Evolutionary conservation across 2,113 vertebrate genomes (phyloP), one percentile per base, ranked within the genome.

Genomic region (Pelusios castaneus): DNA sequence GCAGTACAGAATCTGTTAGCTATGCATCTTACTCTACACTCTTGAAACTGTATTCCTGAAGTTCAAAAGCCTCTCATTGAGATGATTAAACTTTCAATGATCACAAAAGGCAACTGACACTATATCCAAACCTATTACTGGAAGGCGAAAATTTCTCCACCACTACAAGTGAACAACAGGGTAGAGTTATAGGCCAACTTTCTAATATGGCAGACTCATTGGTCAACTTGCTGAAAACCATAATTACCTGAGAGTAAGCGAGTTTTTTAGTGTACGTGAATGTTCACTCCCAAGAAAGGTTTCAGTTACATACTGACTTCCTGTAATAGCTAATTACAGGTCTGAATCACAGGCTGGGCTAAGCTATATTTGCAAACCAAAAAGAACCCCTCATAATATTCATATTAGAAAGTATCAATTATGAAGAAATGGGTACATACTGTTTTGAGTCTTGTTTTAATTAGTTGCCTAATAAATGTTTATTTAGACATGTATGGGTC

Each of bases 281-380:
- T 38, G 41, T 80, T 89, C 81, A 75, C 19, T 77, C 82, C 21
- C 51, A 63, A 16, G 0, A 55, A 63, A 16, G 0, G 41, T 89
- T 82, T 55, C n/a, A 93, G 82, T 91, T 88, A 84, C 38, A 84
- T 85, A n/a, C 12, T 45, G 52, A 29, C 63, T 82, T 88, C 93
- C 96, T 93, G 93, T 96, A 96, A 96, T 95, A 97, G 38, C 85
- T 93, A 94, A 38, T 83, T 91, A 90, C 90, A 43, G 58, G 60
- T 49, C 83, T 95, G 87, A 80, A 78, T 63, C 82, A 67, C 82
- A 90, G 52, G n/a, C 67, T 80, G 63, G 89, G 47, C 89, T 91
- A 54, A 89, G 89, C 49, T 92, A 94, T 81, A 81, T 94, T 76
- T 87, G 80, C 82, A 96, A 81, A 51, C 86, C 92, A 80, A 29